These are phyloP conservation scores for Leucopternis melanops DNA, from an alignment of 2,113 vertebrate genomes.

Conservation along the genomic window DNA sequence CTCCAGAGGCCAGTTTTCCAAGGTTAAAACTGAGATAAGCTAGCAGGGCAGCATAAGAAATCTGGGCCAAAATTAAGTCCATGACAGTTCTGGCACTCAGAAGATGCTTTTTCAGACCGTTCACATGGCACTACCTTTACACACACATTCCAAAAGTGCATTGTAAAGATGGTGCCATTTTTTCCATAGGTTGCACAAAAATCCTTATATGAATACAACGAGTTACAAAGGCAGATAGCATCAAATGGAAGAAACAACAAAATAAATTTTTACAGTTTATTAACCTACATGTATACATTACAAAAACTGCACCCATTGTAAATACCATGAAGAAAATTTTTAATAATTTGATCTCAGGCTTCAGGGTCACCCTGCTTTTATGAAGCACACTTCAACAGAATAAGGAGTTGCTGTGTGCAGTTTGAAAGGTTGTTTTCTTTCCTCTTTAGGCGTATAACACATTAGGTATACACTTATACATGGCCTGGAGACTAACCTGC, in stretches of 20 bases:
- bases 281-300: background rate
- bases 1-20: background rate
- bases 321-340: background rate
- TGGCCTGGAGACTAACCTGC: background rate
- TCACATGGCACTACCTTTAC: background rate
- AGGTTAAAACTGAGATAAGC: background rate
- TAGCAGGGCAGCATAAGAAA: background rate
- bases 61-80: background rate
- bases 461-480: background rate
- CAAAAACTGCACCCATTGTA: background rate
- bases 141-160: background rate
- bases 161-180: background rate
- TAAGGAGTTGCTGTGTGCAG: too few relatives aligned
- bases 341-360: background rate
- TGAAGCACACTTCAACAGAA: background rate
- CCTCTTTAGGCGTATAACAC: background rate
- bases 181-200: background rate
- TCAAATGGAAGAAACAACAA: background rate
- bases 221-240: background rate
- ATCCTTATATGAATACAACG: background rate
- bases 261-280: background rate
- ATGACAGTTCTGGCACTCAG: background rate
- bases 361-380: background rate
- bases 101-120: background rate
- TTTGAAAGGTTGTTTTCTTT: background rate